phyloP scores from a whole-genome alignment of 2,888 invertebrate species.

The Andrena camellia region DNA sequence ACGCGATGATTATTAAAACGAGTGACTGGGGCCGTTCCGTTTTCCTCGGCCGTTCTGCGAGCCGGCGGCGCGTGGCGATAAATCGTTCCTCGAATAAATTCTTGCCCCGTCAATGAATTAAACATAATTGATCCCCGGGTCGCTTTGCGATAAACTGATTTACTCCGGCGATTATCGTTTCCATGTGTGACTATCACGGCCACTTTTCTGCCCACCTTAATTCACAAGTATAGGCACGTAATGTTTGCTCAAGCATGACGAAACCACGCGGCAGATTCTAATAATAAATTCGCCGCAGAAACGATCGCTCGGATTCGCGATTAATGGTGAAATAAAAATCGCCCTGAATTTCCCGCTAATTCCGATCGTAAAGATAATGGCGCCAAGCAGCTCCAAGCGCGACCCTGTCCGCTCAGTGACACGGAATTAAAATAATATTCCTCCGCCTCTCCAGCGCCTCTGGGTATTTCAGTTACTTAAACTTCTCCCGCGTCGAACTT shows the following conservation, averaged over 20 bases:
- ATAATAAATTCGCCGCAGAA: no score
- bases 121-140: not conserved
- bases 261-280: no score
- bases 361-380: conserved; percentile 25
- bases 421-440: no score
- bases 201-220: no score
- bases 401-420: not conserved
- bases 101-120: not conserved
- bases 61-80: not conserved
- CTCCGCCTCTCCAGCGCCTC: no score
- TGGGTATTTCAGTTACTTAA: not conserved
- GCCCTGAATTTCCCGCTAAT: not conserved
- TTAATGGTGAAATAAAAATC: not conserved
- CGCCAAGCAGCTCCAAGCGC: not conserved
- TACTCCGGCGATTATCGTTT: not conserved
- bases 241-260: no score
- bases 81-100: conserved; percentile 2
- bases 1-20: conserved; percentile 7
- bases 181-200: not conserved
- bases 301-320: not conserved
- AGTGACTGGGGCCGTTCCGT: not conserved
- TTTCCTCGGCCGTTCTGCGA: not conserved
- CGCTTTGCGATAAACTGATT: not conserved
- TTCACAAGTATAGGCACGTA: no score
- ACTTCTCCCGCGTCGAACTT: not conserved